Evolutionary conservation across 2,113 vertebrate species (phyloP).

Genomic region (Ahaetulla prasina): DNA sequence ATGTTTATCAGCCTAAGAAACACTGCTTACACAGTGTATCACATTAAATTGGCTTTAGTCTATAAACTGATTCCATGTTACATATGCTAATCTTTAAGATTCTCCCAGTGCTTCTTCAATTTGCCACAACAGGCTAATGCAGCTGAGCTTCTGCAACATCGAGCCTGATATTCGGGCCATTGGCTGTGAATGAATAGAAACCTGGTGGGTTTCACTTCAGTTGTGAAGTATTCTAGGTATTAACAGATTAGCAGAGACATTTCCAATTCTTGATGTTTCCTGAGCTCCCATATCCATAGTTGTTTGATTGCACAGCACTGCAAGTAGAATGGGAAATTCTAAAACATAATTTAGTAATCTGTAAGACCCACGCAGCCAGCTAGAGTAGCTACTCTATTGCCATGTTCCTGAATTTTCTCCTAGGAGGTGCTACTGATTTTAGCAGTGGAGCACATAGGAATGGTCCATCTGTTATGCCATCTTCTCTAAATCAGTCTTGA

Average conservation of each 20-base stretch:
- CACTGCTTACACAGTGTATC: not conserved
- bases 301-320: not conserved
- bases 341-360: not conserved
- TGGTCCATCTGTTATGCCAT: not conserved
- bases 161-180: not conserved
- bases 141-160: not conserved
- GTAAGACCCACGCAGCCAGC: not conserved
- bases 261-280: not conserved
- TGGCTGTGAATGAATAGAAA: not conserved
- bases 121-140: not conserved
- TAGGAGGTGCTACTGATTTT: not conserved
- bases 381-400: not conserved
- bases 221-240: not conserved
- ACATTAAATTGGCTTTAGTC: not conserved
- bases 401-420: not conserved
- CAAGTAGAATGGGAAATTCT: not conserved
- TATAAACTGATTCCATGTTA: not conserved
- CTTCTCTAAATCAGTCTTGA: not conserved
- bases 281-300: not conserved
- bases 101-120: not conserved
- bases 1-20: not conserved
- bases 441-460: not conserved
- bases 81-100: not conserved
- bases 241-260: not conserved
- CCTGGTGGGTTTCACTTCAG: not conserved